Base-by-base conservation (phyloP, 2,888 invertebrate species). In the Eumacrocentrus americanus region DNA sequence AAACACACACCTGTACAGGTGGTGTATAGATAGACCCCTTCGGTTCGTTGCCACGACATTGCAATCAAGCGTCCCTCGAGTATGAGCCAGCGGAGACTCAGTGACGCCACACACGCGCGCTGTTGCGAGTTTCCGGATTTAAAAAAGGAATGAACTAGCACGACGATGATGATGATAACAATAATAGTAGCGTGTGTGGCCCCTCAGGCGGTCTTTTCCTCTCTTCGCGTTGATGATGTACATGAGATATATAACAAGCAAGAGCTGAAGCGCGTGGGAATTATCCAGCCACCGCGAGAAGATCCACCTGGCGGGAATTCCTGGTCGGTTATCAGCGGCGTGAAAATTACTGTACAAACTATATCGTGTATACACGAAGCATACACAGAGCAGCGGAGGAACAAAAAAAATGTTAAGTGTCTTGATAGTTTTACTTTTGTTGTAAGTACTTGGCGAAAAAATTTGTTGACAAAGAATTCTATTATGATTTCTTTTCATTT, bases 51-150 rank as follows among this genome's bases (percentile, higher is more conserved):
- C 46, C 46, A 23, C 35, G 51, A 66, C 63, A 64, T 62, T 59
- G 65, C 64, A 67, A 66, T 68, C 65, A 67, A 66, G 62, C 66
- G 63, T 50, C 59, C 67, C 66, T 58, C 61, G 46, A n/a, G n/a
- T n/a, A 22, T 55, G 60, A 61, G 55, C 53, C 42, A 50, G 50
- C 60, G 53, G 56, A 62, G 51, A 61, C 53, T 56, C 47, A 58
- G 42, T 44, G 60, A 56, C 63, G 64, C 63, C 65, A 67, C 67
- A 63, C 25, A 46, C 61, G 63, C 62, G 60, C 62, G 46, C 63
- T n/a, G n/a, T 60, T 65, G 59, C 61, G 44, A 48, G 62, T 65
- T 61, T 22, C 46, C 23, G 25, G n/a, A 42, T 38, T 52, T 35
- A 51, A 22, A 40, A 52, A 50, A 37, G 53, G 47, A 63, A 60